These are phyloP conservation scores for Tipula confusa DNA, from an alignment of 2,888 invertebrate genomes.

Conservation along the genomic window DNA sequence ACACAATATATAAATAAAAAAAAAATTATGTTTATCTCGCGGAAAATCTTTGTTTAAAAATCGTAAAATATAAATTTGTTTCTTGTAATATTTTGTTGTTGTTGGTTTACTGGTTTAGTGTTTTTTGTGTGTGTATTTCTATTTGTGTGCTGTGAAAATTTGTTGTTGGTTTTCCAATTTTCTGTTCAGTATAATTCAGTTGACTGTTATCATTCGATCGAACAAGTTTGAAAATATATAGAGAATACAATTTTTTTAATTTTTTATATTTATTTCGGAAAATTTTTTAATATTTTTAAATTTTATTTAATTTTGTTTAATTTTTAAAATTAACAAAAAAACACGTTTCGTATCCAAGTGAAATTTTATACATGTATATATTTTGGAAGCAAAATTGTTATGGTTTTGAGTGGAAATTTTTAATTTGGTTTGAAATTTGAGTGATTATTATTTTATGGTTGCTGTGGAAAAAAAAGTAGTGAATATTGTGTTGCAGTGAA, in stretches of 20 bases:
- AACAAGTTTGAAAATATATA: not conserved
- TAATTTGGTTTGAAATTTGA: not conserved
- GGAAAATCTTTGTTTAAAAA: not conserved
- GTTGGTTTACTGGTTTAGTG: not conserved
- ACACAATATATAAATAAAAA: not conserved
- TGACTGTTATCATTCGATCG: slow-evolving; percentile 12
- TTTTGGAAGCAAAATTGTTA: not conserved
- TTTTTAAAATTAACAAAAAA: not conserved
- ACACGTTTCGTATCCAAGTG: not conserved
- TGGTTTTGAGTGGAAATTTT: not conserved
- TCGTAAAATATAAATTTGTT: not conserved
- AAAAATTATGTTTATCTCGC: not conserved
- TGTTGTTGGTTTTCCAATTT: slow-evolving; percentile 1
- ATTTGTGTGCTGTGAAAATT: not conserved
- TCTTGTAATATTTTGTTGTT: not conserved
- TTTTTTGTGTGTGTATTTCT: not conserved
- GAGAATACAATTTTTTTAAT: not conserved
- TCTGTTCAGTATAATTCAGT: not conserved
- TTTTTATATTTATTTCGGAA: not conserved
- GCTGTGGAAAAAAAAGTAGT: not conserved
- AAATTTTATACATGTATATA: no score
- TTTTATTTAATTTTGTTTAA: not conserved
- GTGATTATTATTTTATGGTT: not conserved
- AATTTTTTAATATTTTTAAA: not conserved
- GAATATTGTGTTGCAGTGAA: not conserved